Percentiles rank a stretch among this genome's conserved stretches.
Conservation (phyloP, 2,797 vertebrate species). For the Galaxias olidus region DNA sequence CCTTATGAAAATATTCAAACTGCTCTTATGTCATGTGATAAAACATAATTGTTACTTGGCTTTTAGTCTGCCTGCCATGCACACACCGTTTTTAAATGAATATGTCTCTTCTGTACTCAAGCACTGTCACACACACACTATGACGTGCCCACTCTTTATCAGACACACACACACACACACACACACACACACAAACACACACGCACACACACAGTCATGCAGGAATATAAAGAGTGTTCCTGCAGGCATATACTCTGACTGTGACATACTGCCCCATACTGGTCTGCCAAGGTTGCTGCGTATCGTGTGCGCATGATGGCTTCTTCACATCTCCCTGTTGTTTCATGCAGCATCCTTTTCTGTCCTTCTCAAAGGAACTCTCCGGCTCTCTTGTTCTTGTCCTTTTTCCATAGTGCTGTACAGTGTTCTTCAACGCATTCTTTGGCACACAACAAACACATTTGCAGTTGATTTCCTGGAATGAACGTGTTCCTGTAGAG, state of each 20-base stretch:
- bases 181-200: constrained; percentile 22
- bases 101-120: too few relatives aligned
- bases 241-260: constrained; percentile 41
- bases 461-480: too few relatives aligned
- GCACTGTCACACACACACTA: not conserved
- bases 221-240: not conserved
- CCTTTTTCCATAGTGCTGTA: too few relatives aligned
- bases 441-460: too few relatives aligned
- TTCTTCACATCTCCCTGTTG: not conserved
- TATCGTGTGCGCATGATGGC: not conserved
- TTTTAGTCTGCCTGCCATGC: not conserved
- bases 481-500: too few relatives aligned
- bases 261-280: constrained; percentile 75
- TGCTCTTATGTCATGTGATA: too few relatives aligned
- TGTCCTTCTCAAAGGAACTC: constrained; percentile 60
- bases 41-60: too few relatives aligned
- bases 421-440: too few relatives aligned
- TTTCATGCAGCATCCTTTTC: constrained; percentile 27
- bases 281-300: constrained; percentile 65
- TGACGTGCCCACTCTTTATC: constrained; percentile 13
- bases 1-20: too few relatives aligned
- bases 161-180: constrained; percentile 18
- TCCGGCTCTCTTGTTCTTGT: too few relatives aligned
- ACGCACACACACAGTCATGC: constrained; percentile 14
- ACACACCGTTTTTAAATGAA: constrained; percentile 1